phyloP scores from a whole-genome alignment of 2,888 invertebrate species.

The Lithophane semibrunnea region DNA sequence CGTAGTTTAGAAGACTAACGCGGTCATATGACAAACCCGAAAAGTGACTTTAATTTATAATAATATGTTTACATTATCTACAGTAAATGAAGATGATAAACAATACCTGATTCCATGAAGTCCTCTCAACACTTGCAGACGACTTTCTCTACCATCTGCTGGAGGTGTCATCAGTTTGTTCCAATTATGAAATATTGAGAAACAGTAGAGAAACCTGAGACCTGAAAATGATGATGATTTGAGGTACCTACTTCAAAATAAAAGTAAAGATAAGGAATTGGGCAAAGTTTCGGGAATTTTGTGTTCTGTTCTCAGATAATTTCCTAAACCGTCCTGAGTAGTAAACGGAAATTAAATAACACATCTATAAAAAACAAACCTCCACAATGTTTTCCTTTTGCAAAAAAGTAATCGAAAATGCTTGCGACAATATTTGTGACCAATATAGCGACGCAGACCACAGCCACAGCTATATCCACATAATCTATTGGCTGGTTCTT shows the following conservation, averaged over 20 bases:
- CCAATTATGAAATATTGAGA: slow-evolving; percentile 74
- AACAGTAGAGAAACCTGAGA: slow-evolving; percentile 64
- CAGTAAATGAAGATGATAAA: neutral
- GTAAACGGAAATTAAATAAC: neutral
- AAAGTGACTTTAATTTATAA: too few species aligned
- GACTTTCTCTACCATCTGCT: slow-evolving; percentile 42
- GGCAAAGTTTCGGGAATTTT: neutral
- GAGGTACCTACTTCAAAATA: neutral
- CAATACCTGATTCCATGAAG: slow-evolving; percentile 69
- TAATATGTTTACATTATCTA: neutral
- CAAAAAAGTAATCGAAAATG: slow-evolving; percentile 35
- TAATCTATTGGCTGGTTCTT: slow-evolving; percentile 25
- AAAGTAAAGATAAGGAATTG: neutral
- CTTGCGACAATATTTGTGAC: slow-evolving; percentile 52
- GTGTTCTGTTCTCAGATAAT: neutral
- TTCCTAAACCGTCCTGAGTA: too few species aligned
- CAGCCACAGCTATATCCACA: slow-evolving; percentile 43
- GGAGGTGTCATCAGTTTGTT: slow-evolving; percentile 48
- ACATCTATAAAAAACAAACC: slow-evolving; percentile 25
- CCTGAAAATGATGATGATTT: slow-evolving; percentile 23
- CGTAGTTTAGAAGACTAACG: neutral
- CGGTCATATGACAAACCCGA: too few species aligned
- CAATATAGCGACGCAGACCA: slow-evolving; percentile 28
- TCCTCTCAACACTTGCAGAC: slow-evolving; percentile 57
- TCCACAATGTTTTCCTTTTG: neutral